Evolutionary conservation across 2,888 invertebrate species (phyloP), one percentile per base, ranked within the genome.

Genomic region (Eurytoma adleriae): DNA sequence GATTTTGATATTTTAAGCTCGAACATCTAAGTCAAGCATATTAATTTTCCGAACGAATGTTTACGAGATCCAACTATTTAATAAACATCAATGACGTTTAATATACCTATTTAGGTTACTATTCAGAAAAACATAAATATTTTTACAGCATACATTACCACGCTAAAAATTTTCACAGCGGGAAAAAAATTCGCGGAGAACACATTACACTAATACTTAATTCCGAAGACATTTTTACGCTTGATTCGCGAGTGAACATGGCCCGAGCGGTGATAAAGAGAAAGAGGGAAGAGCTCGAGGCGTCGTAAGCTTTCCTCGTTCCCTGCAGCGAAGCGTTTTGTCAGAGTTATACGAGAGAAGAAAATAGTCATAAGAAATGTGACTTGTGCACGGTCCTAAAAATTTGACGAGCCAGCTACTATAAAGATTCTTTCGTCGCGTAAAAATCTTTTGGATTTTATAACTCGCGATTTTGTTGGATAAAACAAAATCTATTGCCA

Each of bases 271-370:
- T 24, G 68, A 73, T 79, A 73, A 69, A 68, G 73, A 54, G 70
- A 16, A 71, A 64, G 14, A 56, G 68, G 54, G 62, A 40, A 62
- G 62, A 56, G 69, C 73, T 57, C 57, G 69, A 27, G 62, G 72
- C 56, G 48, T 40, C 50, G 18, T 73, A 68, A 78, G 59, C 78
- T 73, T 68, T 70, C 48, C 69, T 48, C n/a, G 54, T 50, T 73
- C 27, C 56, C 56, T 69, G 73, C 50, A 62, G 72, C 50, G 52
- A 40, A 72, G 61, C 73, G 62, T 79, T 79, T 79, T 79, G 68
- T 73, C 66, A 56, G 50, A 73, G 73, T 73, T 73, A 79, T 79
- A 69, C 57, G 64, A 74, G 72, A 62, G 18, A 56, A 64, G 73
- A 69, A 62, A 79, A 79, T 64, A 64, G 68, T 74, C 64, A 50